Conservation (phyloP, 2,888 invertebrate species). For the Ommatoiulus sabulosus region DNA sequence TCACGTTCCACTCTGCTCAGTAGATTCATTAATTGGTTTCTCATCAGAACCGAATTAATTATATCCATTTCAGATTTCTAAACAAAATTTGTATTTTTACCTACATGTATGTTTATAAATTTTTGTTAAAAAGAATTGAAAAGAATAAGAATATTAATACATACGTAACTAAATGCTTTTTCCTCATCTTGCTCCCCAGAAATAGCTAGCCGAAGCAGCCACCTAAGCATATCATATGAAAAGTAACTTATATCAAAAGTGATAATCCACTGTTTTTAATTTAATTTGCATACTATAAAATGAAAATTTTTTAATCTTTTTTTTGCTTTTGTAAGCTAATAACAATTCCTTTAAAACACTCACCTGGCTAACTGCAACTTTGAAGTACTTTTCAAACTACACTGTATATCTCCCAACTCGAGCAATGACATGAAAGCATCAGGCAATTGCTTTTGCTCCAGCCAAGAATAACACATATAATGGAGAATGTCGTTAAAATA, state of each 20-base stretch:
- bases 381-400: not conserved
- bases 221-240: not conserved
- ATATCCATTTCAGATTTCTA: not conserved
- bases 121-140: not conserved
- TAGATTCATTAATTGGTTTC: not conserved
- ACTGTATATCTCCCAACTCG: not conserved
- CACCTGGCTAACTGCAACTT: slow-evolving; percentile 32
- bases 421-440: not conserved
- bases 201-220: not conserved
- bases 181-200: not conserved
- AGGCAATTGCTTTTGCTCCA: slow-evolving; percentile 23
- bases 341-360: not conserved
- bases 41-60: not conserved
- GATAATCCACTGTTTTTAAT: no score
- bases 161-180: not conserved
- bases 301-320: not conserved
- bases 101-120: not conserved
- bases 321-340: not conserved
- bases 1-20: not conserved
- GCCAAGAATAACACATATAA: slow-evolving; percentile 14
- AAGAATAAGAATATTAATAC: not conserved
- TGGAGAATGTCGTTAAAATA: slow-evolving; percentile 21
- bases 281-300: not conserved
- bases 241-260: not conserved
- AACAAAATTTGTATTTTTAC: not conserved